These are phyloP conservation scores for Gibbula magus DNA, from an alignment of 2,888 invertebrate genomes.

Conservation along the genomic window DNA sequence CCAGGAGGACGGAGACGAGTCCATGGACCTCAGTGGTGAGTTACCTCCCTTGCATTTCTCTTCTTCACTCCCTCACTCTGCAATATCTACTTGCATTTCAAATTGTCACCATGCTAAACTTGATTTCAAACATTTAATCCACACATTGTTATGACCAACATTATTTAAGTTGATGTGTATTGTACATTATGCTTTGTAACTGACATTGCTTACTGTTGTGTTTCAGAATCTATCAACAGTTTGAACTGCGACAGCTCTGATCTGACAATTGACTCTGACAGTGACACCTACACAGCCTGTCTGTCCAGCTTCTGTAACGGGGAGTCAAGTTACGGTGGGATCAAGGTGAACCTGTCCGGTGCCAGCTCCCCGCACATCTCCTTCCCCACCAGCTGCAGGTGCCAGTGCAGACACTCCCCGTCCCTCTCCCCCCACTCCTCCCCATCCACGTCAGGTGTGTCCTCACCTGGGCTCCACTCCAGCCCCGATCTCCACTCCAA, in stretches of 20 bases:
- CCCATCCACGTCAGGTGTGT: neutral
- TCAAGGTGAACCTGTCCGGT: neutral
- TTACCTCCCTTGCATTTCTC: neutral
- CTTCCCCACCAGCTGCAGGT: slow-evolving; percentile 8
- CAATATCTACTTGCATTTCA: neutral
- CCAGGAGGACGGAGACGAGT: slow-evolving; percentile 60
- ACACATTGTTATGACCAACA: no score
- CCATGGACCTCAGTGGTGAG: slow-evolving; percentile 31
- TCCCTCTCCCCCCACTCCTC: slow-evolving; percentile 26
- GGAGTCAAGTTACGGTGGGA: slow-evolving; percentile 19
- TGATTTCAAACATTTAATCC: neutral
- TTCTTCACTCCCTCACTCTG: neutral
- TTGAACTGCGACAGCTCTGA: slow-evolving; percentile 29
- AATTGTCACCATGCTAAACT: neutral
- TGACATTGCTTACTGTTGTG: neutral
- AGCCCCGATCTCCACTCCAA: slow-evolving; percentile 6
- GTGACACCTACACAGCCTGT: slow-evolving; percentile 30
- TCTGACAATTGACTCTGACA: slow-evolving; percentile 25
- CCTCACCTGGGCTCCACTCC: neutral
- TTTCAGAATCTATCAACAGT: slow-evolving; percentile 34
- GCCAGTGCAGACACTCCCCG: slow-evolving; percentile 31
- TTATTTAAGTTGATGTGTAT: neutral
- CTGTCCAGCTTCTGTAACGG: slow-evolving; percentile 27
- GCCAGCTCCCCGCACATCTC: slow-evolving; percentile 22
- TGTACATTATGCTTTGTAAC: neutral